These are phyloP conservation scores for Teleogryllus oceanicus DNA, from an alignment of 2,888 invertebrate species.

Conservation along the genomic window DNA sequence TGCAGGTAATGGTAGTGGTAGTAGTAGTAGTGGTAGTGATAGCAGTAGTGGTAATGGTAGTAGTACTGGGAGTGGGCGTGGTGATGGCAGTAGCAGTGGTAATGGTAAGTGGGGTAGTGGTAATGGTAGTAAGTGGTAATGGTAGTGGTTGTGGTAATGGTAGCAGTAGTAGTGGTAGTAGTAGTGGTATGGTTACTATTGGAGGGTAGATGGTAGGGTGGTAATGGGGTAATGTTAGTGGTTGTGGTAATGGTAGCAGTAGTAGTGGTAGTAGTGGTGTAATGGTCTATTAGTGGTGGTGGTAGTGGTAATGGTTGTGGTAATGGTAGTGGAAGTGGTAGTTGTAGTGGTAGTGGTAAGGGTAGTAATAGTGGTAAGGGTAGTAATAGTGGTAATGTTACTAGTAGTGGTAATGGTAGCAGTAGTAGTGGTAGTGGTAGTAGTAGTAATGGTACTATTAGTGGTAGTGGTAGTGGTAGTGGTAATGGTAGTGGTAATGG, in stretches of 20 bases:
- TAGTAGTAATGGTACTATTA: neutral
- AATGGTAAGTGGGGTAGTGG: too few species aligned
- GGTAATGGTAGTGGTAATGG: neutral
- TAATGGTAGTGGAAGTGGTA: neutral
- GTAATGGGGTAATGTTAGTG: too few species aligned
- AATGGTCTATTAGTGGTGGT: neutral
- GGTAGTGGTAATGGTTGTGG: neutral
- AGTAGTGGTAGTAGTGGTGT: neutral
- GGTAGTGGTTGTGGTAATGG: too few species aligned
- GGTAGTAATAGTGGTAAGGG: neutral
- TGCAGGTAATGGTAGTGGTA: too few species aligned
- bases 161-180: neutral
- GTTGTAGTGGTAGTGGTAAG: neutral
- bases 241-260: too few species aligned
- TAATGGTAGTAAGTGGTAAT: too few species aligned
- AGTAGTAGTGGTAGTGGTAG: neutral
- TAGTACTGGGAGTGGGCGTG: too few species aligned
- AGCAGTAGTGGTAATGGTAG: too few species aligned
- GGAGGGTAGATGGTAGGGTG: too few species aligned
- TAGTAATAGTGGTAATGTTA: neutral
- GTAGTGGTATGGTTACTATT: too few species aligned
- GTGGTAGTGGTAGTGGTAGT: neutral
- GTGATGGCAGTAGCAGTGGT: too few species aligned
- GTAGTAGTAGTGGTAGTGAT: too few species aligned
- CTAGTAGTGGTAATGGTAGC: neutral